Evolutionary conservation across 2,113 vertebrate genomes (phyloP).

Genomic region (Heterotilapia buettikoferi): DNA sequence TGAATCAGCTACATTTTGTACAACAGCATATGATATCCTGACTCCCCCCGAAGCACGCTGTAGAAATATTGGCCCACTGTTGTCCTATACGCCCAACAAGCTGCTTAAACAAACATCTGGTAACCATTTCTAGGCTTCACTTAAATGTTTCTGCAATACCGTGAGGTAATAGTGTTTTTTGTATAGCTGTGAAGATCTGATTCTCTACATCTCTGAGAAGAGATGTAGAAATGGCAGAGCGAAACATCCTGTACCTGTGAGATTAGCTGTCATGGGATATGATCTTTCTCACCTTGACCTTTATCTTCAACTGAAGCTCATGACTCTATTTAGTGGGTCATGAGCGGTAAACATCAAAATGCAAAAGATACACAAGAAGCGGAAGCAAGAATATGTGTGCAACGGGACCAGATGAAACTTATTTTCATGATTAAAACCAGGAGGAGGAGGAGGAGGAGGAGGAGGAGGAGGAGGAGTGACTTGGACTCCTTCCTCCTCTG

Average conservation of each 20-base stretch:
- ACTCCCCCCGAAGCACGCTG: not conserved
- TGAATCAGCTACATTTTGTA: not conserved
- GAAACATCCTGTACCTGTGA: not conserved
- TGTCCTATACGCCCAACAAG: slow-evolving; percentile 14
- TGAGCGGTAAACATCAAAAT: slow-evolving; percentile 20
- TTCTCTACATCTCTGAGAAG: not conserved
- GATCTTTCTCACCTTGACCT: not conserved
- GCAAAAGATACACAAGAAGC: not conserved
- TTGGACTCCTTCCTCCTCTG: not conserved
- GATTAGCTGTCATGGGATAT: not conserved
- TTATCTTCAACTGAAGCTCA: not conserved
- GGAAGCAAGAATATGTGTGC: slow-evolving; percentile 7
- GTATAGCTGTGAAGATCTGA: not conserved
- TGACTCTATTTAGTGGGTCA: not conserved
- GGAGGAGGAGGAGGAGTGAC: not conserved
- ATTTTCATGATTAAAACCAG: slow-evolving; percentile 49
- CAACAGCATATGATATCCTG: not conserved
- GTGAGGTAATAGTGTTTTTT: not conserved
- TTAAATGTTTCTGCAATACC: slow-evolving; percentile 38
- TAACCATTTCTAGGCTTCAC: slow-evolving; percentile 43
- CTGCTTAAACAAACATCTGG: slow-evolving; percentile 55
- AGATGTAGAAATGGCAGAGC: not conserved
- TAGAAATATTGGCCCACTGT: slow-evolving; percentile 1
- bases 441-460: not conserved
- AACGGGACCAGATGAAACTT: slow-evolving; percentile 18